These are phyloP conservation scores for Campoletis sonorensis DNA, from an alignment of 1,140 invertebrate species.

Conservation along the genomic window DNA sequence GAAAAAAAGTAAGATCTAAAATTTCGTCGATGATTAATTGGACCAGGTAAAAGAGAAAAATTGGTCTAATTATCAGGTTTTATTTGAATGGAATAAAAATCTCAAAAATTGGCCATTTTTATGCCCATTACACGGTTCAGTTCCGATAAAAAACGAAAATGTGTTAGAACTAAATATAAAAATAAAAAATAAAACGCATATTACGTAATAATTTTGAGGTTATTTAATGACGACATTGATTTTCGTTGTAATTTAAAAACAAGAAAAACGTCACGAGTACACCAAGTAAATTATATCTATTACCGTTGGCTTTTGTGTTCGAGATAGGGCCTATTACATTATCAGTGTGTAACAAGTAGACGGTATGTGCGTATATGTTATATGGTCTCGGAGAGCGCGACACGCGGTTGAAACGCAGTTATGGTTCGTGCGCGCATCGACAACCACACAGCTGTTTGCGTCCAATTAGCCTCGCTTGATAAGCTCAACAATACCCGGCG, in stretches of 20 bases:
- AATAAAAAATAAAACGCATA: no score
- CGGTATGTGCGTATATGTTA: not conserved
- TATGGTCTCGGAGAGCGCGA: not conserved
- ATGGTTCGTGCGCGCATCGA: conserved; percentile 50
- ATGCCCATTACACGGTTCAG: no score
- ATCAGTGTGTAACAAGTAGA: conserved; percentile 70
- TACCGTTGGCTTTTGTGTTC: conserved; percentile 73
- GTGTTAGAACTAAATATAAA: no score
- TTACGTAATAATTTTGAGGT: no score
- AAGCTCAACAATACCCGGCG: conserved; percentile 75
- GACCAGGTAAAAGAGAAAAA: no score
- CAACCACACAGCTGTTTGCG: conserved; percentile 73
- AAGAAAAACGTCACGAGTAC: not conserved
- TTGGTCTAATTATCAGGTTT: no score
- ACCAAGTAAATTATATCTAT: conserved; percentile 64
- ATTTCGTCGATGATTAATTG: no score
- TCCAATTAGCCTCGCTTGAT: conserved; percentile 76
- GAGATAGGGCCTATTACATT: conserved; percentile 73
- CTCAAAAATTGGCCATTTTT: no score
- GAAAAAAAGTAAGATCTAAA: no score
- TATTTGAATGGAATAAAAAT: no score
- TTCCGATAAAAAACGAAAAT: no score
- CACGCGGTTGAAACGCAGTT: conserved; percentile 16
- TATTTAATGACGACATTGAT: conserved; percentile 1
- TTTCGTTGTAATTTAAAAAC: not conserved